Evolutionary conservation across 2,888 invertebrate species (phyloP).

Genomic region (Encarsia formosa): DNA sequence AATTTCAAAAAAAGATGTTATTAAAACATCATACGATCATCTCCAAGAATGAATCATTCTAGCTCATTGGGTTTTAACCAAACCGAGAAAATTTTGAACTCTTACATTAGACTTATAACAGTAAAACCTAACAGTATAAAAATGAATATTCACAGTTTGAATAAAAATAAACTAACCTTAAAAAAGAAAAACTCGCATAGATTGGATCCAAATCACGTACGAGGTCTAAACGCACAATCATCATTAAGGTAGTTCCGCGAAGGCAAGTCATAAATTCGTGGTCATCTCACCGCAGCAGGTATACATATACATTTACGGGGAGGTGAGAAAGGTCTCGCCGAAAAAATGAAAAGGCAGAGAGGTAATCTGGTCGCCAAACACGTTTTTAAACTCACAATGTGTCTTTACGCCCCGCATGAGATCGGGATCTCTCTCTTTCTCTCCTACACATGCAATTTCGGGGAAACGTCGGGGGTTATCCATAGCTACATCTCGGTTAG

Average conservation of each 20-base stretch:
- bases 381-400: slow-evolving; percentile 42
- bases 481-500: no score
- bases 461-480: no score
- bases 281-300: neutral
- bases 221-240: slow-evolving; percentile 13
- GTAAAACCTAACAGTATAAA: no score
- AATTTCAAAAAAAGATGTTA: no score
- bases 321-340: slow-evolving; percentile 37
- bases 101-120: no score
- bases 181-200: no score
- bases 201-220: slow-evolving; percentile 2
- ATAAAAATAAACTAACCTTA: no score
- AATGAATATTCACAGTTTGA: no score
- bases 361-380: slow-evolving; percentile 47
- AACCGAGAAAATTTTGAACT: no score
- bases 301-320: neutral
- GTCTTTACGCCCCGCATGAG: neutral
- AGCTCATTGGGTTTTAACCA: no score
- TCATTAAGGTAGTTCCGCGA: slow-evolving; percentile 8
- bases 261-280: neutral
- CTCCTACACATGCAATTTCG: slow-evolving; percentile 19
- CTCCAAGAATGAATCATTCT: no score
- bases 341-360: slow-evolving; percentile 44
- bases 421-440: neutral
- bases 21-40: no score